Conservation (phyloP, 2,888 invertebrate species). For the Kuschelorhynchus macadamiae region DNA sequence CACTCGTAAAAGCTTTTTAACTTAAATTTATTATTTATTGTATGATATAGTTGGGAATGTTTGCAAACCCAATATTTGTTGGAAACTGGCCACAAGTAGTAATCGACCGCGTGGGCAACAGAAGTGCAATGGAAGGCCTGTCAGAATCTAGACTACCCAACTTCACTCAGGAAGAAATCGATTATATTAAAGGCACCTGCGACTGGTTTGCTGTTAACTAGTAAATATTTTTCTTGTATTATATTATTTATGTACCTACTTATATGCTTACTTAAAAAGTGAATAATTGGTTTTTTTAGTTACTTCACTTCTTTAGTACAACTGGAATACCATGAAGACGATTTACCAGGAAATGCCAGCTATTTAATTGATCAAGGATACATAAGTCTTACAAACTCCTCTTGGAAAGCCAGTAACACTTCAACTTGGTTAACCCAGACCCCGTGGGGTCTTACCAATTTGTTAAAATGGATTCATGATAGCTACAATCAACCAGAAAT, state of each 20-base stretch:
- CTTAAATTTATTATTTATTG: too few species aligned
- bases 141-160: conserved; percentile 75
- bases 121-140: conserved; percentile 69
- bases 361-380: conserved; percentile 13
- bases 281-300: too few species aligned
- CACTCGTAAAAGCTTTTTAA: too few species aligned
- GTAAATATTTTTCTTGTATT: conserved; percentile 11
- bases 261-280: too few species aligned
- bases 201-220: conserved; percentile 82
- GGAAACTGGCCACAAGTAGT: conserved; percentile 79
- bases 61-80: conserved; percentile 74
- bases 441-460: too few species aligned
- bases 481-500: too few species aligned
- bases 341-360: neutral
- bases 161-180: conserved; percentile 74
- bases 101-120: conserved; percentile 72
- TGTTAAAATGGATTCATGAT: too few species aligned
- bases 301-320: neutral
- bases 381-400: conserved; percentile 3
- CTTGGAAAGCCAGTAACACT: too few species aligned
- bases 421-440: too few species aligned
- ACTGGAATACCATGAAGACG: neutral
- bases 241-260: too few species aligned
- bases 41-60: conserved; percentile 48
- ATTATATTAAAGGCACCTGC: conserved; percentile 73